These are phyloP conservation scores for Aromia moschata DNA, from an alignment of 2,888 invertebrate species.

Conservation along the genomic window DNA sequence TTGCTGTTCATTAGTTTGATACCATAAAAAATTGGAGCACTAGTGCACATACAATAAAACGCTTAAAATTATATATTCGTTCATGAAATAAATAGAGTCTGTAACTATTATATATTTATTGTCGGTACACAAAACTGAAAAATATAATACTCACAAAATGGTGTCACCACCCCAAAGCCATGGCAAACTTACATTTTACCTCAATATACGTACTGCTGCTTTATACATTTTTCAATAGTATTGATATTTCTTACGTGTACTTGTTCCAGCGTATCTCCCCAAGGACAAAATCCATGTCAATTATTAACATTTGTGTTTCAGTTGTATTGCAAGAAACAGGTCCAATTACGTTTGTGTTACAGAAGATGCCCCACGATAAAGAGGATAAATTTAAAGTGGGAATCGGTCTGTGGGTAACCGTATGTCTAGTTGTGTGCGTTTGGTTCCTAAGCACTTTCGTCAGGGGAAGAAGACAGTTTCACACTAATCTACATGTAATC, in stretches of 20 bases:
- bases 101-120: no score
- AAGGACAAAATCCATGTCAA: not conserved
- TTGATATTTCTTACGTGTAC: constrained; percentile 19
- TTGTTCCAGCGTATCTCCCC: not conserved
- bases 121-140: no score
- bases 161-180: no score
- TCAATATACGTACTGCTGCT: no score
- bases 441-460: constrained; percentile 55
- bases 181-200: no score
- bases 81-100: no score
- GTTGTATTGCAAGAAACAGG: constrained; percentile 4
- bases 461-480: constrained; percentile 53
- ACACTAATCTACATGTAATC: constrained; percentile 56
- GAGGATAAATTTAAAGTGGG: constrained; percentile 41
- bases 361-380: constrained; percentile 1
- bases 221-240: constrained; percentile 12
- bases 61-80: no score
- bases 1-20: no score
- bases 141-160: no score
- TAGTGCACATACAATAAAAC: no score
- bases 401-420: constrained; percentile 50
- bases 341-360: not conserved
- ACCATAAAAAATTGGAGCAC: no score
- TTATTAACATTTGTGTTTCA: not conserved
- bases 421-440: constrained; percentile 52